Conservation (phyloP, 2,113 vertebrate species). For the Mus musculus region GRCm39 chr11:4140501-4141000, state of each 20-base stretch:
- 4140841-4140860: constrained; percentile 65
- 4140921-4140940: constrained; percentile 55
- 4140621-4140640: neutral
- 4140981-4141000: constrained; percentile 62
- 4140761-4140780: constrained; percentile 33
- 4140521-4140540: constrained; percentile 29
- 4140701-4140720: constrained; percentile 57
- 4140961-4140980: constrained; percentile 60
- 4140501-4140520: neutral
- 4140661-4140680: neutral
- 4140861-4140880: constrained; percentile 50
- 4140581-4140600: neutral
- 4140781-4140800: constrained; percentile 58
- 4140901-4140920: neutral
- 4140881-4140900: constrained; percentile 6
- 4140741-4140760: constrained; percentile 62
- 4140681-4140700: constrained; percentile 18
- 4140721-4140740: constrained; percentile 23
- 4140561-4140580: neutral
- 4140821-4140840: constrained; percentile 57
- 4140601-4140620: constrained; percentile 20
- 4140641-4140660: neutral
- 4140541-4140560: constrained; percentile 3
- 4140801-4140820: constrained; percentile 50
- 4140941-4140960: constrained; percentile 47